Base-by-base conservation (phyloP, 2,888 invertebrate genomes). In the Meteorus cinctellus region DNA sequence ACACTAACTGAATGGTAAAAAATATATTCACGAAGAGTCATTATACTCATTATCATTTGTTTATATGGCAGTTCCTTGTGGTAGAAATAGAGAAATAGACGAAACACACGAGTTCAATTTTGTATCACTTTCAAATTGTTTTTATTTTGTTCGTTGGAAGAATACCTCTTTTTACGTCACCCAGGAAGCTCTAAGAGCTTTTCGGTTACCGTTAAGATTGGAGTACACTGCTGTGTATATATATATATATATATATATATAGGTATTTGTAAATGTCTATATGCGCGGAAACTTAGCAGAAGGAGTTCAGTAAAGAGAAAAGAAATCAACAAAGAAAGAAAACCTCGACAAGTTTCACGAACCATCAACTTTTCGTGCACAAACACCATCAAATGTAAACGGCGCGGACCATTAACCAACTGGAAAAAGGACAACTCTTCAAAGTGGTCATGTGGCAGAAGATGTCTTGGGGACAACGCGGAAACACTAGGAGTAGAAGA, bases 191-290 rank as follows among this genome's bases (percentile, higher is more conserved):
- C 72, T 75, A 66, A 77, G 70, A 80, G 78, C 77, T 75, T 80
- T 78, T 74, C 74, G 70, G 78, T 78, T 75, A 78, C 69, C 77
- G 70, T 76, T 75, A 60, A 41, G 74, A 77, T 75, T 72, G 70
- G 55, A 77, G 77, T 70, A 75, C 60, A 45, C 48, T 66, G 70
- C 8, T 24, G 1, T 24, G 24, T 48, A n/a, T 55, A 55, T 19
- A 6, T 55, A 55, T 48, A n/a, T 55, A 55, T 19, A 6, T 55
- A 55, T 48, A 48, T 55, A 8, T 5, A 55, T 24, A 19, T 12
- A 41, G 41, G 12, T 55, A 55, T 55, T 55, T 55, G 55, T 55
- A 19, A 55, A 19, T 55, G 55, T 19, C 55, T 55, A 55, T 55
- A 55, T 55, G 55, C n/a, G 55, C 55, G 55, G 55, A 55, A 55